A percentile compares a stretch with the other conserved stretches of the same genome.
Evolutionary conservation across 2,888 invertebrate genomes (phyloP).

Genomic region (Drosophila engyochracea): DNA sequence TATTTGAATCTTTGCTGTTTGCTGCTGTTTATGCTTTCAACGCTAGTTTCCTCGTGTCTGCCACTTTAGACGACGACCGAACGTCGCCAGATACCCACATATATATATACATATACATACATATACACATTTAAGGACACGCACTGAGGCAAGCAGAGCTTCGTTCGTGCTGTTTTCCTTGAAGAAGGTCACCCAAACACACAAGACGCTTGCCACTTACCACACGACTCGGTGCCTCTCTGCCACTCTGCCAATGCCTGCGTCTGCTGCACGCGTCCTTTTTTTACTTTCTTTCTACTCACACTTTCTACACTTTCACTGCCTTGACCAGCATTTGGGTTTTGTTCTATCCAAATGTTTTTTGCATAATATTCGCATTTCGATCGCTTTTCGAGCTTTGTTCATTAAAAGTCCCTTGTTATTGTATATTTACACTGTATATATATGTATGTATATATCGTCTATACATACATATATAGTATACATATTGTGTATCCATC

Average conservation of each 20-base stretch:
- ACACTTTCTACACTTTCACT: constrained; percentile 43
- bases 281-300: background rate
- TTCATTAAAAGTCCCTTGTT: constrained; percentile 44
- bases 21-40: constrained; percentile 36
- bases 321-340: constrained; percentile 60
- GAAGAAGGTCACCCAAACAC: constrained; percentile 66
- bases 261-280: constrained; percentile 1
- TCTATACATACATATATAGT: background rate
- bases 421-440: background rate
- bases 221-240: background rate
- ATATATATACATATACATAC: constrained; percentile 2
- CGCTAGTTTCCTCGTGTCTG: constrained; percentile 50
- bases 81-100: constrained; percentile 36
- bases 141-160: constrained; percentile 29
- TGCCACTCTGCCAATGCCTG: background rate
- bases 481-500: constrained; percentile 34
- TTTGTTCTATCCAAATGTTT: constrained; percentile 35
- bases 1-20: constrained; percentile 32
- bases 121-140: constrained; percentile 17
- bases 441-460: background rate
- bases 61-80: constrained; percentile 36
- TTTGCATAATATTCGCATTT: constrained; percentile 59
- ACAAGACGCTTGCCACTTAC: background rate
- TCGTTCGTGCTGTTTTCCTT: constrained; percentile 62
- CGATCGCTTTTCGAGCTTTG: constrained; percentile 37